Evolutionary conservation across 2,888 invertebrate genomes (phyloP).

Genomic region (Drosophila neotestacea): DNA sequence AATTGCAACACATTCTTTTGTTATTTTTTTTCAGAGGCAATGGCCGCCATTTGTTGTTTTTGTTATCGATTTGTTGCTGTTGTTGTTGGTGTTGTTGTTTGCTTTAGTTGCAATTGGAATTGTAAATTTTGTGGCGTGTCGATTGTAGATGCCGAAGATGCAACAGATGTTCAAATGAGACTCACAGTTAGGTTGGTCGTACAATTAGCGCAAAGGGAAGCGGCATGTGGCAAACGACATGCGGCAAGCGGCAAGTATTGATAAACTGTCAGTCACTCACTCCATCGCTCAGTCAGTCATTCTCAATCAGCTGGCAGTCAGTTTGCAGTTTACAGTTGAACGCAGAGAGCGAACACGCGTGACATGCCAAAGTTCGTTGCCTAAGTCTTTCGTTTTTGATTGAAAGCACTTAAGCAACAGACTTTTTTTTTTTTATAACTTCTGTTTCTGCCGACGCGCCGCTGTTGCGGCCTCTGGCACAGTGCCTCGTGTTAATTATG

Average conservation of each 20-base stretch:
- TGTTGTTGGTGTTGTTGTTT: slow-evolving; percentile 36
- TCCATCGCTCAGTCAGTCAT: slow-evolving; percentile 8
- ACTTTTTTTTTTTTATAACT: background rate
- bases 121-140: slow-evolving; percentile 50
- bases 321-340: background rate
- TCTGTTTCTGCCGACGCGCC: background rate
- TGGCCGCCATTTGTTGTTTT: slow-evolving; percentile 60
- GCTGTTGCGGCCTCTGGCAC: background rate
- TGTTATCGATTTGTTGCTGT: background rate
- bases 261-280: slow-evolving; percentile 50
- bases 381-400: slow-evolving; percentile 49
- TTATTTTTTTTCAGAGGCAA: slow-evolving; percentile 60
- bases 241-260: slow-evolving; percentile 26
- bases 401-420: slow-evolving; percentile 37
- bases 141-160: slow-evolving; percentile 64
- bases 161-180: slow-evolving; percentile 56
- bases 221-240: slow-evolving; percentile 9
- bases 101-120: slow-evolving; percentile 62
- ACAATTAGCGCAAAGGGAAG: slow-evolving; percentile 49
- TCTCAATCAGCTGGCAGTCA: slow-evolving; percentile 5
- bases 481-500: slow-evolving; percentile 42
- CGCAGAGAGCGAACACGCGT: slow-evolving; percentile 31
- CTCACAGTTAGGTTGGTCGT: slow-evolving; percentile 15
- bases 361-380: slow-evolving; percentile 51
- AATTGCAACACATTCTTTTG: slow-evolving; percentile 79